Conservation (phyloP, 2,888 invertebrate species). For the Himalopsyche kuldschensis region DNA sequence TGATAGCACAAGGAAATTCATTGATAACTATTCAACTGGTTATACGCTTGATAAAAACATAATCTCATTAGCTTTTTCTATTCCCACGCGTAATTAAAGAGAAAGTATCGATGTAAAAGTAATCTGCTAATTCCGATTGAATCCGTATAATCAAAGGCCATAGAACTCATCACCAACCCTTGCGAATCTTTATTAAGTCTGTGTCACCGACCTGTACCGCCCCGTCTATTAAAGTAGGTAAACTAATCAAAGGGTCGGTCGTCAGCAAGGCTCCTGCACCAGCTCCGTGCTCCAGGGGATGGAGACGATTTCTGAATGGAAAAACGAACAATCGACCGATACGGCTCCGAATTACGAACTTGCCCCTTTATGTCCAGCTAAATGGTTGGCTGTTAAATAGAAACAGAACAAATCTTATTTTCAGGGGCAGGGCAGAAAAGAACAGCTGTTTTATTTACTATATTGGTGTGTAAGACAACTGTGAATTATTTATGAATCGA, state of each 20-base stretch:
- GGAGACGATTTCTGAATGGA: not conserved
- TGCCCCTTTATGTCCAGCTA: not conserved
- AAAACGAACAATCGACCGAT: conserved; percentile 7
- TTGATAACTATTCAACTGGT: too few species aligned
- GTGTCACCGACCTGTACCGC: not conserved
- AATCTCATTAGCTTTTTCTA: too few species aligned
- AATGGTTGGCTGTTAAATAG: not conserved
- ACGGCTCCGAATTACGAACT: conserved; percentile 10
- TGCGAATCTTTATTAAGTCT: not conserved
- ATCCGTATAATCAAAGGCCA: not conserved
- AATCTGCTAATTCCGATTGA: not conserved
- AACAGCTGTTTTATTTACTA: not conserved
- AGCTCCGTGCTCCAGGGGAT: not conserved
- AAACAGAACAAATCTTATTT: not conserved
- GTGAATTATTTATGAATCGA: too few species aligned
- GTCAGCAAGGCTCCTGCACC: not conserved
- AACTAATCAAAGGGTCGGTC: conserved; percentile 20
- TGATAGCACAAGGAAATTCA: too few species aligned
- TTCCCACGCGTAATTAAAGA: too few species aligned
- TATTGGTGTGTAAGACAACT: too few species aligned
- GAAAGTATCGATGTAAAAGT: not conserved
- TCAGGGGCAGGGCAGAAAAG: not conserved
- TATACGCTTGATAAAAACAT: too few species aligned
- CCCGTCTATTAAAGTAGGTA: conserved; percentile 17
- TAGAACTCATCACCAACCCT: not conserved